Evolutionary conservation across 2,888 invertebrate species (phyloP).

Genomic region (Cheiracanthium punctorium): DNA sequence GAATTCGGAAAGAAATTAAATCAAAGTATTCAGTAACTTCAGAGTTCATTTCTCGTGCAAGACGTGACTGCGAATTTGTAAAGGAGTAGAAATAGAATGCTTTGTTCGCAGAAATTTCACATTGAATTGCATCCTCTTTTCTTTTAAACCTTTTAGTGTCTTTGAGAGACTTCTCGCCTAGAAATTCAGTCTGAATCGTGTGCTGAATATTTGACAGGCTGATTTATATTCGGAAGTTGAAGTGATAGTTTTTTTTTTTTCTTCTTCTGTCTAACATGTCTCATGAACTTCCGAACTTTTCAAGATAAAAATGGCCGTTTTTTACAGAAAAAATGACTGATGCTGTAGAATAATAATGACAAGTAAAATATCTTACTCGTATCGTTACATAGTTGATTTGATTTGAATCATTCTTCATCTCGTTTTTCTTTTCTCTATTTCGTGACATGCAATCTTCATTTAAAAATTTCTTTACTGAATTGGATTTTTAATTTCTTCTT

Average conservation of each 20-base stretch:
- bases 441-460: too few species aligned
- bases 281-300: not conserved
- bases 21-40: not conserved
- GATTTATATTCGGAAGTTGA: not conserved
- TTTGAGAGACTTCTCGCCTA: not conserved
- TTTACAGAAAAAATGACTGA: too few species aligned
- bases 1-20: too few species aligned
- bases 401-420: too few species aligned
- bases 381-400: not conserved
- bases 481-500: too few species aligned
- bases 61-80: not conserved
- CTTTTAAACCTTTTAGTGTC: not conserved
- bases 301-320: too few species aligned
- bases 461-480: too few species aligned
- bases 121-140: not conserved
- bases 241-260: not conserved
- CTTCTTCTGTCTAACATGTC: not conserved
- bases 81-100: not conserved
- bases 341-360: not conserved
- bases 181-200: not conserved
- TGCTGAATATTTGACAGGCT: constrained; percentile 1
- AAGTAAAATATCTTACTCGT: not conserved
- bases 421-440: too few species aligned
- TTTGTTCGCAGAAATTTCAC: not conserved
- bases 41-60: not conserved